phyloP scores from a whole-genome alignment of 2,113 vertebrate genomes.

The Charina bottae region DNA sequence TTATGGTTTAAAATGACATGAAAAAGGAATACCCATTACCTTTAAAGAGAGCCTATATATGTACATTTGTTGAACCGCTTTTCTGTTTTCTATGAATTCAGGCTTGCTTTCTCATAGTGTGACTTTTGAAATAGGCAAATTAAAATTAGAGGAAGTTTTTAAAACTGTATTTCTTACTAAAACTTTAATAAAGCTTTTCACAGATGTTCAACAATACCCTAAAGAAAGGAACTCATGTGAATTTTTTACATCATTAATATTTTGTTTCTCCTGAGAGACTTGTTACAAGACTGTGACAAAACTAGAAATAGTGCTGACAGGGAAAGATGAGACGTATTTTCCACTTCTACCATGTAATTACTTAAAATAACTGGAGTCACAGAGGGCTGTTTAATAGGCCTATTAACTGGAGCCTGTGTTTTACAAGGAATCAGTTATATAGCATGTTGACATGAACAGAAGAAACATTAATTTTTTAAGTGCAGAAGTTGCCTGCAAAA shows the following conservation, averaged over 20 bases:
- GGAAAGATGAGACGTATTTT: slow-evolving; percentile 25
- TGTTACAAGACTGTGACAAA: slow-evolving; percentile 34
- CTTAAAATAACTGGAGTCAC: slow-evolving; percentile 31
- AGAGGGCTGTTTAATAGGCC: slow-evolving; percentile 17
- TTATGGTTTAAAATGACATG: background rate
- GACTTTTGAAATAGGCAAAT: background rate
- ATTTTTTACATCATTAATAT: slow-evolving; percentile 8
- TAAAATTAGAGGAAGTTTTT: background rate
- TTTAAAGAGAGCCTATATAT: background rate
- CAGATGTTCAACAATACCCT: background rate
- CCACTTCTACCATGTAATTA: slow-evolving; percentile 38
- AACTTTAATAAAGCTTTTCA: slow-evolving; percentile 13
- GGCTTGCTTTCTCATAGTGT: background rate
- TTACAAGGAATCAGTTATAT: slow-evolving; percentile 18
- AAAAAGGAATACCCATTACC: background rate
- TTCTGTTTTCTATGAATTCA: background rate
- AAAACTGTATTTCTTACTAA: slow-evolving; percentile 7
- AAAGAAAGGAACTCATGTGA: background rate
- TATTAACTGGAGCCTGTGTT: slow-evolving; percentile 28
- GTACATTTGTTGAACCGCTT: background rate
- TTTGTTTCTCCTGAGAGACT: slow-evolving; percentile 24
- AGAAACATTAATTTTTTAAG: slow-evolving; percentile 29
- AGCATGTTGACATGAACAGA: slow-evolving; percentile 8
- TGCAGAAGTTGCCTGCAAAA: slow-evolving; percentile 12
- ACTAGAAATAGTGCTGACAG: slow-evolving; percentile 7